Percentiles rank a stretch among this genome's conserved stretches.
These are phyloP conservation scores for Diuraphis noxia DNA, from an alignment of 1,140 invertebrate species.

Conservation along the genomic window DNA sequence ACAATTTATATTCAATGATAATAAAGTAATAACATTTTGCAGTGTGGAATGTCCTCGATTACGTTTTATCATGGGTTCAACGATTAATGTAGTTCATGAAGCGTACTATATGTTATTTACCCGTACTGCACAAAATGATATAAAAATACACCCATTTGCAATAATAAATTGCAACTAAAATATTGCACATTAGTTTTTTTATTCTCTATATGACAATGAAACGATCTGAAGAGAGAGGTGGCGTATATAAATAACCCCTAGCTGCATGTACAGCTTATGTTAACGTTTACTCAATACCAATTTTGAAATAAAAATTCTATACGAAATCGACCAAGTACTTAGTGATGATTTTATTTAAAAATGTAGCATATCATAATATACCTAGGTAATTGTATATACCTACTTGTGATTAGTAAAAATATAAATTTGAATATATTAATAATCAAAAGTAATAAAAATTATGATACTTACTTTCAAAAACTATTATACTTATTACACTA, in stretches of 20 bases:
- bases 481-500: not conserved
- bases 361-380: not conserved
- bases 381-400: not conserved
- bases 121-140: not conserved
- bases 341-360: not conserved
- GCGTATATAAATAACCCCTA: not conserved
- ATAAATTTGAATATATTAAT: not conserved
- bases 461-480: not conserved
- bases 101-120: not conserved
- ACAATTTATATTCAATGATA: not conserved
- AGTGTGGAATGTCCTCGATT: not conserved
- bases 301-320: not conserved
- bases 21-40: not conserved
- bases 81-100: not conserved
- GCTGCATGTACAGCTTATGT: not conserved
- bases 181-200: not conserved
- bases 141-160: not conserved
- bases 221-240: not conserved
- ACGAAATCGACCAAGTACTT: not conserved
- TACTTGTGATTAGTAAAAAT: not conserved
- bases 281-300: not conserved
- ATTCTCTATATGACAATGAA: not conserved
- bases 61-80: constrained; percentile 4
- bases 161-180: not conserved
- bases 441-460: not conserved